Evolutionary conservation across 2,888 invertebrate species (phyloP).

Genomic region (Dinocampus coccinellae): DNA sequence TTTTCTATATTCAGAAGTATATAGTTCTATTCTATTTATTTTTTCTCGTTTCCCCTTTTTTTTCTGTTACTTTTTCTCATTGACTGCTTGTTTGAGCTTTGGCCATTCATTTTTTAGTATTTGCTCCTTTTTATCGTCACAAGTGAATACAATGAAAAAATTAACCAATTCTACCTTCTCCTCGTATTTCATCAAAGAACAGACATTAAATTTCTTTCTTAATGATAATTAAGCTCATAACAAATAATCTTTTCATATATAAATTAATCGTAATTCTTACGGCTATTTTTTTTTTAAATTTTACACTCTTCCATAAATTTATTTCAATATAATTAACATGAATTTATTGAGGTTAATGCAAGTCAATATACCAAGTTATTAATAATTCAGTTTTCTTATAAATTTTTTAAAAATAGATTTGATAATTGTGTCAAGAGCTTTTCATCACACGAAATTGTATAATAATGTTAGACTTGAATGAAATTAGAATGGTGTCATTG

Average conservation of each 20-base stretch:
- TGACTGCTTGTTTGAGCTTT: background rate
- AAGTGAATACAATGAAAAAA: background rate
- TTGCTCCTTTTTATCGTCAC: background rate
- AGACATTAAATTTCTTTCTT: background rate
- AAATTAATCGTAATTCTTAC: too few relatives aligned
- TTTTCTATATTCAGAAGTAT: background rate
- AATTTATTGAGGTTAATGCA: too few relatives aligned
- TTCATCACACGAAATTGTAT: background rate
- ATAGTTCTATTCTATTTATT: slow-evolving; percentile 9
- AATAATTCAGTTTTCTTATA: too few relatives aligned
- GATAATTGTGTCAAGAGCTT: background rate
- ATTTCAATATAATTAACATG: too few relatives aligned
- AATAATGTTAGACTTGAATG: background rate
- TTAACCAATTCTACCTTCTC: background rate
- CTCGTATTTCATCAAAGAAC: background rate
- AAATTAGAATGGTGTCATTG: background rate
- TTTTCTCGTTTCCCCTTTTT: background rate
- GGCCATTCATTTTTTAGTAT: slow-evolving; percentile 3
- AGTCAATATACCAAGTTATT: too few relatives aligned
- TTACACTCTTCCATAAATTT: too few relatives aligned
- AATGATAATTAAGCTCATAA: background rate
- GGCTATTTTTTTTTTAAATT: too few relatives aligned
- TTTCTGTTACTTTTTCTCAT: slow-evolving; percentile 3
- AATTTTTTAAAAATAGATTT: background rate
- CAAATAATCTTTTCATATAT: background rate